Evolutionary conservation across 2,888 invertebrate species (phyloP).

Genomic region (Lochmaea crataegi): DNA sequence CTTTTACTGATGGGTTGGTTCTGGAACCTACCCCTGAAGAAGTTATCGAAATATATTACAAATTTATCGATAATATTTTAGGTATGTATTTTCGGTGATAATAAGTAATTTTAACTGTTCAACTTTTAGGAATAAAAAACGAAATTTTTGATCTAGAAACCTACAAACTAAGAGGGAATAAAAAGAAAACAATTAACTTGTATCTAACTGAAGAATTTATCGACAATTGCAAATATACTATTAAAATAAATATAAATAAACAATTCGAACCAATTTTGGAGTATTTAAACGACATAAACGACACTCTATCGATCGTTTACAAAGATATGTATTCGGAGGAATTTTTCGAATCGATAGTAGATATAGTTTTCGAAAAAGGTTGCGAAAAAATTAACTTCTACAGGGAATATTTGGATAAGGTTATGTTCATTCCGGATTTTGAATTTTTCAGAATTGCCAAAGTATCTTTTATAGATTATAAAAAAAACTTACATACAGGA

Average conservation of each 20-base stretch:
- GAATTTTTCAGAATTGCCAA: slow-evolving; percentile 75
- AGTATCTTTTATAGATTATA: slow-evolving; percentile 71
- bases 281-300: slow-evolving; percentile 68
- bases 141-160: slow-evolving; percentile 49
- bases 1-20: slow-evolving; percentile 69
- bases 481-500: slow-evolving; percentile 70
- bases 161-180: slow-evolving; percentile 45
- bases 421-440: slow-evolving; percentile 72
- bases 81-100: too few species aligned
- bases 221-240: slow-evolving; percentile 67
- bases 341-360: slow-evolving; percentile 54
- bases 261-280: slow-evolving; percentile 70
- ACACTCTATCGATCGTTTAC: slow-evolving; percentile 70
- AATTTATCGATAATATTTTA: slow-evolving; percentile 50
- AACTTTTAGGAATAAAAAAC: slow-evolving; percentile 42
- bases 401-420: slow-evolving; percentile 68
- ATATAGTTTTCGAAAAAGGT: slow-evolving; percentile 70
- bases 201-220: slow-evolving; percentile 56
- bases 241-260: slow-evolving; percentile 67
- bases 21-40: slow-evolving; percentile 70
- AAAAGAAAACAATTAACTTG: slow-evolving; percentile 48
- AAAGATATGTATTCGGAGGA: slow-evolving; percentile 46
- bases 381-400: slow-evolving; percentile 72
- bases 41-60: slow-evolving; percentile 67
- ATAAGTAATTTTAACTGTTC: too few species aligned